Evolutionary conservation across 2,797 vertebrate genomes (phyloP).

Genomic region (Scolopax bukidnonensis): DNA sequence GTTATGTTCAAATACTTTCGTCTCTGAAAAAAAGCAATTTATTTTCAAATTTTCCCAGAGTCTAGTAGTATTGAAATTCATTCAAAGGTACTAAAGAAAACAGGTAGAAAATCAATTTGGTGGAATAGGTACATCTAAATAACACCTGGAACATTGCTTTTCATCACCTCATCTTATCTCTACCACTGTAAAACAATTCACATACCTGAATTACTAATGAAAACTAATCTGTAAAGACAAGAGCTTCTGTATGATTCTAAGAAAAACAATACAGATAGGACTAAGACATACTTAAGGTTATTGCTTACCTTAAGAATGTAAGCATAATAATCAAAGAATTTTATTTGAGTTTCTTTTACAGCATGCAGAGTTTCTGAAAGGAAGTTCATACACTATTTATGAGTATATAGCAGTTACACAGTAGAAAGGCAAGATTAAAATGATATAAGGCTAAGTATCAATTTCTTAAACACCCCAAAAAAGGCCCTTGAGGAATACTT

Average conservation of each 20-base stretch:
- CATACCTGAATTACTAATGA: not conserved
- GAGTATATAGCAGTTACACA: not conserved
- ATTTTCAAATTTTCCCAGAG: not conserved
- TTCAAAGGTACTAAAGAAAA: not conserved
- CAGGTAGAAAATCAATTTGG: not conserved
- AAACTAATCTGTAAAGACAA: not conserved
- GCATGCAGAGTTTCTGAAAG: not conserved
- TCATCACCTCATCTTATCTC: not conserved
- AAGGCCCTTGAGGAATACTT: not conserved
- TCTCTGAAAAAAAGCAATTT: not conserved
- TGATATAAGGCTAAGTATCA: not conserved
- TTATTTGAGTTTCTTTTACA: not conserved
- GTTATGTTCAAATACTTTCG: not conserved
- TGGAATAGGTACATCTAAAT: not conserved
- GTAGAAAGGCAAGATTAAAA: not conserved
- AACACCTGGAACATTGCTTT: not conserved
- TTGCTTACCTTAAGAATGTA: not conserved
- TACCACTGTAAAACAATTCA: not conserved
- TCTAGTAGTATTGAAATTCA: not conserved
- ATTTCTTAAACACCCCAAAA: not conserved
- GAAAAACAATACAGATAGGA: not conserved
- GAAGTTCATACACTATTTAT: not conserved
- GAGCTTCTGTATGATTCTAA: not conserved
- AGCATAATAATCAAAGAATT: not conserved
- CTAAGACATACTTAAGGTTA: not conserved